Evolutionary conservation across 2,888 invertebrate species (phyloP), one percentile per base, ranked within the genome.

Genomic region (Apotomis turbidana): DNA sequence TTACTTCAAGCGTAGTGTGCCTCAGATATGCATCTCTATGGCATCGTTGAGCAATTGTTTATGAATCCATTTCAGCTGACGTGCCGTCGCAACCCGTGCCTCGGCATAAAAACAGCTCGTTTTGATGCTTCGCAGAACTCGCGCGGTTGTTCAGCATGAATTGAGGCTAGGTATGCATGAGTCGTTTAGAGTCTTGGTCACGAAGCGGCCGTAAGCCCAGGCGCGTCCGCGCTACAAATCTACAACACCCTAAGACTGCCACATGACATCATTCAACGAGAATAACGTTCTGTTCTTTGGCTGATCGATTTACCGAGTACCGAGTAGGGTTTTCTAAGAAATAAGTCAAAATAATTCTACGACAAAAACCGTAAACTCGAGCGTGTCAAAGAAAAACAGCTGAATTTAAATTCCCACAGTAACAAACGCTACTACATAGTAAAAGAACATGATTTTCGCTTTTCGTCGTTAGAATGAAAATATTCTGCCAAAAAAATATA

Each of bases 221-320:
- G 83, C 87, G 85, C 84, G 85, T 85, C 86, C 85, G 86, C 86
- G 83, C 87, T 27, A 27, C 27, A 27, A 27, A 2, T 27, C 27
- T 27, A 27, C 87, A 85, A 89, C 71, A 74, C 85, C 27, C 27
- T 27, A 27, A 27, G 27, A 27, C 27, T 27, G 1, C 27, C 85
- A 81, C 85, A 87, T 90, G 90, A 91, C 89, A 90, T 90, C 90
- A 91, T 85, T 82, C 81, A 76, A 75, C 78, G 44, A 61, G 57
- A 57, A 57, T 57, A 68, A 61, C 67, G 61, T 54, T 54, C 27
- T 52, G 49, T 57, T 66, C 60, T 54, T 59, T 46, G 27, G n/a
- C 51, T 51, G 57, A 41, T 57, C 38, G 67, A 57, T 58, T 52
- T 58, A 63, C n/a, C 15, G 62, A 58, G 13, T 63, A 46, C n/a